phyloP scores from a whole-genome alignment of 2,797 vertebrate species.

The Spheniscus humboldti region DNA sequence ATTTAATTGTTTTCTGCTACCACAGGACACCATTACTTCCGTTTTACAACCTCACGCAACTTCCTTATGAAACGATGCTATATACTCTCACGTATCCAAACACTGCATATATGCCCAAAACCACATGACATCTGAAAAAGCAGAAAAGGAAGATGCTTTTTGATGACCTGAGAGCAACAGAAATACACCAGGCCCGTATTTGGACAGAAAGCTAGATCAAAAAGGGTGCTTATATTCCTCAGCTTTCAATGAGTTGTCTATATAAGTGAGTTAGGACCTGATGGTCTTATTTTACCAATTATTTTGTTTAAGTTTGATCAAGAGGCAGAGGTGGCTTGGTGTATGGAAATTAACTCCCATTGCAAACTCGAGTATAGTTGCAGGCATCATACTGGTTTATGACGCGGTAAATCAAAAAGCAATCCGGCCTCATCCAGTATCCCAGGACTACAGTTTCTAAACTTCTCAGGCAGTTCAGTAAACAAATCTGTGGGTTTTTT shows the following conservation, averaged over 20 bases:
- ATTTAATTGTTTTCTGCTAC: neutral
- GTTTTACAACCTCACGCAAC: neutral
- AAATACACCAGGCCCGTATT: neutral
- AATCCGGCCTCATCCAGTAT: neutral
- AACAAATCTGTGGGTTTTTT: neutral
- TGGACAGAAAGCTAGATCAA: neutral
- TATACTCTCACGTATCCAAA: neutral
- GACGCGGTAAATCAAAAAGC: neutral
- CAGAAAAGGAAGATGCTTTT: neutral
- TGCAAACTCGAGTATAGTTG: neutral
- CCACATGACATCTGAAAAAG: neutral
- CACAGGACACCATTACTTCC: neutral
- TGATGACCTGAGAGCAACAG: neutral
- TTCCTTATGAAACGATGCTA: neutral
- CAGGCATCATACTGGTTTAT: neutral
- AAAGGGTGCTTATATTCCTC: neutral
- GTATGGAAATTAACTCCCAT: neutral
- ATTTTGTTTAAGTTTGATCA: neutral
- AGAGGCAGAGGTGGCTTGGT: neutral
- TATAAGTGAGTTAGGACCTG: neutral
- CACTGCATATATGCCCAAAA: neutral
- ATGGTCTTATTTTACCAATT: neutral
- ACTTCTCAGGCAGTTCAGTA: neutral
- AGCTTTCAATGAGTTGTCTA: neutral
- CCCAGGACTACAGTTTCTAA: neutral